phyloP scores from a whole-genome alignment of 1,140 invertebrate genomes.

The Meloidogyne hapla region DNA sequence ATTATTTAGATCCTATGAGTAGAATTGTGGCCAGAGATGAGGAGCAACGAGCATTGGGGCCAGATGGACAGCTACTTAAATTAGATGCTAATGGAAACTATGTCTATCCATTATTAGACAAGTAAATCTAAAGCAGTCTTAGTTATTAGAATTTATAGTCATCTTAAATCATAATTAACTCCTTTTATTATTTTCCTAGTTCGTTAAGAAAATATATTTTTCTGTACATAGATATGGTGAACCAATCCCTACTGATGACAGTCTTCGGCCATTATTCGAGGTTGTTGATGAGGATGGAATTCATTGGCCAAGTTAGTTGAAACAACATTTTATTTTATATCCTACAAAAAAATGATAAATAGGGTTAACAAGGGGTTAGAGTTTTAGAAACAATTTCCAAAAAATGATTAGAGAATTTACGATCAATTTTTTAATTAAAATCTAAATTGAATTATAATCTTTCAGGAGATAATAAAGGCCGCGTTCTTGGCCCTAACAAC shows the following conservation, averaged over 20 bases:
- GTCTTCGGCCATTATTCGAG: slow-evolving; percentile 13
- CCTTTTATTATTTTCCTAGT: too few species aligned
- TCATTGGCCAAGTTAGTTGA: not conserved
- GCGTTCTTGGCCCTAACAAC: slow-evolving; percentile 37
- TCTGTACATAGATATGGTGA: slow-evolving; percentile 16
- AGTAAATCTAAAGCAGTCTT: not conserved
- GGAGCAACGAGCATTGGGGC: slow-evolving; percentile 39
- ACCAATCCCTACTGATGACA: slow-evolving; percentile 27
- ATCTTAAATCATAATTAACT: too few species aligned
- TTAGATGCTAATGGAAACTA: slow-evolving; percentile 50
- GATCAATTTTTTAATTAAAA: too few species aligned
- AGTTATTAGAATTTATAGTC: too few species aligned
- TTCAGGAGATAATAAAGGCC: not conserved
- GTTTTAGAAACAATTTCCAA: too few species aligned
- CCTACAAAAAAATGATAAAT: too few species aligned
- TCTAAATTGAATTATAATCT: not conserved
- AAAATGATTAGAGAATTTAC: too few species aligned
- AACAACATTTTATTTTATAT: too few species aligned
- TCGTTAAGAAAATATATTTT: not conserved
- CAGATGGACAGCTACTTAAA: slow-evolving; percentile 45
- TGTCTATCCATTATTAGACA: slow-evolving; percentile 54
- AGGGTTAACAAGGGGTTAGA: too few species aligned
- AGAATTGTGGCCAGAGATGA: slow-evolving; percentile 36
- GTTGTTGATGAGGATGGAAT: slow-evolving; percentile 29
- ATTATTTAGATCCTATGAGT: slow-evolving; percentile 31